phyloP scores from a whole-genome alignment of 2,113 vertebrate genomes.

The Hucho hucho region DNA sequence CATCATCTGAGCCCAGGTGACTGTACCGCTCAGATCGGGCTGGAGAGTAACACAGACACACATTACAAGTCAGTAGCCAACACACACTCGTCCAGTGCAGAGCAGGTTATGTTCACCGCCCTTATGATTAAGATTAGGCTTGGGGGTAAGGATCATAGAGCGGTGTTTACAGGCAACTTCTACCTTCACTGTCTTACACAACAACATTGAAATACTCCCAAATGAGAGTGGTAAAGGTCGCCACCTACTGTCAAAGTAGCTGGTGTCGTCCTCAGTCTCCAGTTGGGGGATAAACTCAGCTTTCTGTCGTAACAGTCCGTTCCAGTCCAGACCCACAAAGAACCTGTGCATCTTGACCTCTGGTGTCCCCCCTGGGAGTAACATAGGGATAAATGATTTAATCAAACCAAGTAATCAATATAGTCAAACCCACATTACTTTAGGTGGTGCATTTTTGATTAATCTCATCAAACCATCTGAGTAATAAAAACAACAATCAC shows the following conservation, averaged over 20 bases:
- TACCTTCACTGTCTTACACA: no score
- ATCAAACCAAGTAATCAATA: no score
- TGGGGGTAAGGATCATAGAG: no score
- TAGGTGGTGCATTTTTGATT: no score
- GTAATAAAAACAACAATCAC: no score
- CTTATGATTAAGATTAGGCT: no score
- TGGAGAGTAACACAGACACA: constrained; percentile 45
- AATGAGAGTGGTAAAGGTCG: background rate
- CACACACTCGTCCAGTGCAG: background rate
- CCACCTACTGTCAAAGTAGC: constrained; percentile 94
- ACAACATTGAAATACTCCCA: no score
- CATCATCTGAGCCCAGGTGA: constrained; percentile 81
- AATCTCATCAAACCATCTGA: no score
- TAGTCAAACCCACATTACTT: no score
- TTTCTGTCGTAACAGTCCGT: constrained; percentile 89
- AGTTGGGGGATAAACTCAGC: constrained; percentile 94
- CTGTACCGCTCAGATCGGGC: constrained; percentile 89
- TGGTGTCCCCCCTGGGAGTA: constrained; percentile 78
- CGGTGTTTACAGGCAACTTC: no score
- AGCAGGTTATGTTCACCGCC: background rate
- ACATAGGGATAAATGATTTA: no score
- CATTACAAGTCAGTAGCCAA: background rate
- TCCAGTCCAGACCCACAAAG: constrained; percentile 91
- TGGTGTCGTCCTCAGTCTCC: constrained; percentile 92
- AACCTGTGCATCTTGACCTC: constrained; percentile 93